Evolutionary conservation across 2,888 invertebrate species (phyloP).

Genomic region (Nemoura dubitans): DNA sequence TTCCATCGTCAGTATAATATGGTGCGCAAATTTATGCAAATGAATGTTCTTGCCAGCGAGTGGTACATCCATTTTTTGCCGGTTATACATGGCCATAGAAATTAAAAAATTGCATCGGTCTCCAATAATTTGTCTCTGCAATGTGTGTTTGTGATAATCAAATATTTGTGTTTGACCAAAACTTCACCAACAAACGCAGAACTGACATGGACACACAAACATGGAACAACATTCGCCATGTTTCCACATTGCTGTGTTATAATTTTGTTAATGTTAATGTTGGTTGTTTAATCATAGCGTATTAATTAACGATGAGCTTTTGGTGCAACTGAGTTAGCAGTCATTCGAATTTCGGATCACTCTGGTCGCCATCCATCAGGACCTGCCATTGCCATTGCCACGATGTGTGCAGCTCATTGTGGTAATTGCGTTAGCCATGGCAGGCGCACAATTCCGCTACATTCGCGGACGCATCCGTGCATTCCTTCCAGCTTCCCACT

Average conservation of each 20-base stretch:
- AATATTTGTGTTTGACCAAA: not conserved
- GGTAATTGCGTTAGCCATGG: not conserved
- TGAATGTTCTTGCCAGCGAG: not conserved
- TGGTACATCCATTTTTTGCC: not conserved
- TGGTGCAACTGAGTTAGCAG: not conserved
- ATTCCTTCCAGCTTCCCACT: too few relatives aligned
- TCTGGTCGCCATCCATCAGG: not conserved
- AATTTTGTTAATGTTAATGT: not conserved
- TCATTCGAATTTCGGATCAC: not conserved
- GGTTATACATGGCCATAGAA: not conserved
- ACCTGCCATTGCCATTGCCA: too few relatives aligned
- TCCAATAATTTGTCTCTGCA: not conserved
- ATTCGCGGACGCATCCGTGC: too few relatives aligned
- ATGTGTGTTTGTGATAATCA: not conserved
- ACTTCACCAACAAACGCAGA: not conserved
- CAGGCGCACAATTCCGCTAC: too few relatives aligned
- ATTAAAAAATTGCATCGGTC: not conserved
- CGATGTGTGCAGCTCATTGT: not conserved
- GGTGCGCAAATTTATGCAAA: not conserved
- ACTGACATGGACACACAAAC: not conserved
- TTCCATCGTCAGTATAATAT: not conserved
- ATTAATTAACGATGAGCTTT: not conserved
- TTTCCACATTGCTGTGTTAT: not conserved
- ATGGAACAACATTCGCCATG: not conserved
- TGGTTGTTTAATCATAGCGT: not conserved